Conservation (phyloP, 2,888 invertebrate genomes). For the Hydropsyche betteni region DNA sequence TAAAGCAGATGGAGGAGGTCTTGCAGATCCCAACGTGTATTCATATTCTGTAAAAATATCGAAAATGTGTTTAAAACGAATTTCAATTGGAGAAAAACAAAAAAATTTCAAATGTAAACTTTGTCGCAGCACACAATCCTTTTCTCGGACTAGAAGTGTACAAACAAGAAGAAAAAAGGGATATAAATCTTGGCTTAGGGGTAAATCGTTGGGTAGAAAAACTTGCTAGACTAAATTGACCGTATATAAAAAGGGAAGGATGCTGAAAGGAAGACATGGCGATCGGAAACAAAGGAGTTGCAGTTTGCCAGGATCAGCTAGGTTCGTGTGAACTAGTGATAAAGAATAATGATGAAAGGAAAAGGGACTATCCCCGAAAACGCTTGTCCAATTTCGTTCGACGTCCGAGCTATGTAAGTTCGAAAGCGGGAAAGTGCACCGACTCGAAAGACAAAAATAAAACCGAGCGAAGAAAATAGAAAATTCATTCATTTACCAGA, state of each 20-base stretch:
- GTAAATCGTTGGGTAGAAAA: constrained; percentile 26
- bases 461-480: constrained; percentile 10
- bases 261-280: constrained; percentile 28
- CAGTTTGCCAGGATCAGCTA: constrained; percentile 29
- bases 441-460: not conserved
- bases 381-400: too few relatives aligned
- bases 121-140: constrained; percentile 9
- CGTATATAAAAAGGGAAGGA: constrained; percentile 24
- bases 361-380: constrained; percentile 1
- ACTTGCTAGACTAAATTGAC: constrained; percentile 30
- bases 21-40: constrained; percentile 44
- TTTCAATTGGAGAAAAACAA: not conserved
- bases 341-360: constrained; percentile 33
- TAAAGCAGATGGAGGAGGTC: constrained; percentile 49
- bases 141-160: constrained; percentile 12
- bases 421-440: too few relatives aligned
- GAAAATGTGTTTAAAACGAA: not conserved
- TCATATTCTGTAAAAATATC: constrained; percentile 47
- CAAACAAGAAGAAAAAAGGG: constrained; percentile 25
- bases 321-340: constrained; percentile 23
- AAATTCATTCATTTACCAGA: constrained; percentile 42
- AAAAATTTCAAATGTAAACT: constrained; percentile 5
- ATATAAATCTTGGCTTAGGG: constrained; percentile 30
- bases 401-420: too few relatives aligned
- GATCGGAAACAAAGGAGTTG: constrained; percentile 29